Evolutionary conservation across 2,113 vertebrate species (phyloP).

Genomic region (Anoplopoma fimbria): DNA sequence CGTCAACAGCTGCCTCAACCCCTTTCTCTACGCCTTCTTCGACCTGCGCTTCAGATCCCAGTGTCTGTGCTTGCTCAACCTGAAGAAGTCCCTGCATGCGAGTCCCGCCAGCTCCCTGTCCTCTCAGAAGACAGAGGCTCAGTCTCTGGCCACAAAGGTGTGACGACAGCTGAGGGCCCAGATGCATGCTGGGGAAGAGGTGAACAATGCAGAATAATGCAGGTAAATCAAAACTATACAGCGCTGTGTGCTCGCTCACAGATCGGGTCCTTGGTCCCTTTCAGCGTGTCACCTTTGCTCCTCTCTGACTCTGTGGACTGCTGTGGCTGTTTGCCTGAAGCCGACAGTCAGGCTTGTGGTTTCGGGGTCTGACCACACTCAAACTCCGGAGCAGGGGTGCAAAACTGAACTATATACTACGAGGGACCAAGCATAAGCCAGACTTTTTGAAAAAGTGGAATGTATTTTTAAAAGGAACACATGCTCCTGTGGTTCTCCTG

Average conservation of each 20-base stretch:
- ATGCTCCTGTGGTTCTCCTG: slow-evolving; percentile 22
- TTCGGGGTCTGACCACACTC: slow-evolving; percentile 27
- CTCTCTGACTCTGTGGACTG: slow-evolving; percentile 43
- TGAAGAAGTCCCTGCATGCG: slow-evolving; percentile 81
- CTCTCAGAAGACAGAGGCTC: slow-evolving; percentile 88
- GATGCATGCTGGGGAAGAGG: slow-evolving; percentile 45
- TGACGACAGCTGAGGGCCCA: slow-evolving; percentile 67
- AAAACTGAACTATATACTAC: slow-evolving; percentile 40
- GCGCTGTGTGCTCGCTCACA: slow-evolving; percentile 19
- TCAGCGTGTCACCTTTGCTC: slow-evolving; percentile 38
- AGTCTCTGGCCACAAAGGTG: slow-evolving; percentile 87
- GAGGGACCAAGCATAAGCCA: slow-evolving; percentile 42
- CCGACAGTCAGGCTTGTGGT: slow-evolving; percentile 20
- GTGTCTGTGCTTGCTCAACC: slow-evolving; percentile 85
- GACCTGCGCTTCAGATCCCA: slow-evolving; percentile 89
- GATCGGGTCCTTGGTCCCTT: slow-evolving; percentile 19
- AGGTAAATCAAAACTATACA: slow-evolving; percentile 48
- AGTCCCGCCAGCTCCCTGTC: slow-evolving; percentile 83
- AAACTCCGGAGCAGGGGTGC: slow-evolving; percentile 28
- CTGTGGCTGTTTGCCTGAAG: slow-evolving; percentile 10
- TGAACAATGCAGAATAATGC: slow-evolving; percentile 55
- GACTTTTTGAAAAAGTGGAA: slow-evolving; percentile 43
- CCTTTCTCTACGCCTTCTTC: slow-evolving; percentile 90
- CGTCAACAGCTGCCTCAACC: slow-evolving; percentile 92
- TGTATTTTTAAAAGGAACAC: slow-evolving; percentile 39